Conservation (phyloP, 2,113 vertebrate species). For the Lucifuga dentata region DNA sequence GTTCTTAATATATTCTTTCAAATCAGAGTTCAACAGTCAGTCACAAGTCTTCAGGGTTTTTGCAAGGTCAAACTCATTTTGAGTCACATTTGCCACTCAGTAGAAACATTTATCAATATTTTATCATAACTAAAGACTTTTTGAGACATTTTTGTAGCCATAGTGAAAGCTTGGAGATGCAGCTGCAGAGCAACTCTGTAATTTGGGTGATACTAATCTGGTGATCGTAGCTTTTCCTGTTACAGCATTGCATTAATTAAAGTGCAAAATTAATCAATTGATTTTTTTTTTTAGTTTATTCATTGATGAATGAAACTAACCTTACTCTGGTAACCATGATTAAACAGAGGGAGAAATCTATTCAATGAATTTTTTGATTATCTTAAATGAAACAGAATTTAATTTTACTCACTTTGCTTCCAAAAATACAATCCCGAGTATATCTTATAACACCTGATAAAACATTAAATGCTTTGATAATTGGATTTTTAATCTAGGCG, state of each 20-base stretch:
- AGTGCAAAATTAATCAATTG: conserved; percentile 32
- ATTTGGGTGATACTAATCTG: conserved; percentile 4
- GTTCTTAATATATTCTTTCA: conserved; percentile 38
- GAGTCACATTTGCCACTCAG: background rate
- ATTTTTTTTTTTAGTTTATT: background rate
- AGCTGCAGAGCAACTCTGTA: background rate
- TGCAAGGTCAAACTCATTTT: conserved; percentile 33
- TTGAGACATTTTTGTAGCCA: conserved; percentile 7
- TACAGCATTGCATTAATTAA: conserved; percentile 26
- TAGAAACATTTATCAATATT: conserved; percentile 27
- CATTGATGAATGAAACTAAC: conserved; percentile 33
- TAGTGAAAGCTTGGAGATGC: conserved; percentile 4
- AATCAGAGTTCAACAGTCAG: conserved; percentile 38
- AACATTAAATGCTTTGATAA: conserved; percentile 33
- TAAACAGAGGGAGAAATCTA: conserved; percentile 27
- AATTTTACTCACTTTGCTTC: conserved; percentile 14
- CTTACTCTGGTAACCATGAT: conserved; percentile 24
- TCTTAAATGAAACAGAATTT: conserved; percentile 13
- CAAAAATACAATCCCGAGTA: no score
- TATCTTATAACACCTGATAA: background rate
- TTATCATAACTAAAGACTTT: conserved; percentile 3
- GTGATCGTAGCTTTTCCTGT: background rate
- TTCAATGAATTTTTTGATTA: conserved; percentile 19
- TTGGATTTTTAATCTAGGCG: conserved; percentile 45
- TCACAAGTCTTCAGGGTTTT: background rate